Conservation (phyloP, 1,140 invertebrate genomes). For the Battus philenor region DNA sequence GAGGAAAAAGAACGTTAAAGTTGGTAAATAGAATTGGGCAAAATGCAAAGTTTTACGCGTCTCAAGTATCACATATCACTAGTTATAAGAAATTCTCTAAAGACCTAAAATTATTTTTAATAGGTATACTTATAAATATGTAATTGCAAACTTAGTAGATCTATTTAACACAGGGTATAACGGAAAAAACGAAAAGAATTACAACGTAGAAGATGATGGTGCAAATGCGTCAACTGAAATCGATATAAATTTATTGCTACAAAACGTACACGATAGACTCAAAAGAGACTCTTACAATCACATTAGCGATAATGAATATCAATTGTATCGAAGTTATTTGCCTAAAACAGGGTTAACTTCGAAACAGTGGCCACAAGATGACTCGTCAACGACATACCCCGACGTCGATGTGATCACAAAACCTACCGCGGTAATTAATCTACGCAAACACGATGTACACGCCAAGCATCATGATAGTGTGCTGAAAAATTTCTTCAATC, state of each 20-base stretch:
- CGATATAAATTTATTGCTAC: too few species aligned
- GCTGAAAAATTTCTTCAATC: conserved; percentile 31
- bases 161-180: too few species aligned
- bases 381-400: conserved; percentile 18
- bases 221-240: background rate
- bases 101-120: too few species aligned
- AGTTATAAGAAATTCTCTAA: too few species aligned
- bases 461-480: conserved; percentile 24
- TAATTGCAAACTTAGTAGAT: too few species aligned
- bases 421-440: conserved; percentile 33
- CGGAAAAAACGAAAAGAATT: too few species aligned
- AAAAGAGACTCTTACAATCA: background rate
- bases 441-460: too few species aligned
- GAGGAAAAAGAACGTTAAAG: too few species aligned
- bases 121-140: too few species aligned
- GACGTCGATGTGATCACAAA: conserved; percentile 33
- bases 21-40: too few species aligned
- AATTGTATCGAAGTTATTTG: conserved; percentile 9
- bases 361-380: background rate
- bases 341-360: background rate
- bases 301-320: background rate
- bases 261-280: background rate
- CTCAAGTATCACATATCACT: too few species aligned
- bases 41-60: too few species aligned
- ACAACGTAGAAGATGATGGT: background rate